phyloP scores from a whole-genome alignment of 2,888 invertebrate genomes.

The Camponotus fellah region DNA sequence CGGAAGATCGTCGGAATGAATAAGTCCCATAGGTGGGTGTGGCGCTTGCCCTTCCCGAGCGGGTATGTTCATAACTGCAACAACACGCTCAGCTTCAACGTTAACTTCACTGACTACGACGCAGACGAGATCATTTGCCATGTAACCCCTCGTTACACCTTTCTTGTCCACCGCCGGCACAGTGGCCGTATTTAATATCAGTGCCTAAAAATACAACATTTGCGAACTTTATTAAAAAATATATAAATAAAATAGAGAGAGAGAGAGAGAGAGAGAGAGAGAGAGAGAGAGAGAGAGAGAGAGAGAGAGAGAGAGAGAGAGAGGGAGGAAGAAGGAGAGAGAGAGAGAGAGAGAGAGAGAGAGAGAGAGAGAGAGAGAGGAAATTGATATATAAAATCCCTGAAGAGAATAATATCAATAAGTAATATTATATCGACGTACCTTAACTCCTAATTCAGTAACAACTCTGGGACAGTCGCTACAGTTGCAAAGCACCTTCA shows the following conservation, averaged over 20 bases:
- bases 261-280: neutral
- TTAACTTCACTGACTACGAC: constrained; percentile 96
- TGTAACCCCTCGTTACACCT: constrained; percentile 92
- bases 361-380: neutral
- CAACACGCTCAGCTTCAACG: constrained; percentile 95
- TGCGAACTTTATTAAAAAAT: neutral
- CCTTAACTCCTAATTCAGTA: constrained; percentile 95
- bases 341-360: neutral
- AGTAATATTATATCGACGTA: constrained; percentile 82
- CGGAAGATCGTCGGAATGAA: constrained; percentile 93
- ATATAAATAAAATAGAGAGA: neutral
- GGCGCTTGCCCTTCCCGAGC: constrained; percentile 91
- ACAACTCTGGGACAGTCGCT: constrained; percentile 93
- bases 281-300: neutral
- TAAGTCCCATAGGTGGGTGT: constrained; percentile 93
- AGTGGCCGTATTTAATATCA: constrained; percentile 87
- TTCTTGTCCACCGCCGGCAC: constrained; percentile 94
- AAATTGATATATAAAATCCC: neutral
- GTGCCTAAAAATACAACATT: constrained; percentile 75
- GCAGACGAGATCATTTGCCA: constrained; percentile 94
- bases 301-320: neutral
- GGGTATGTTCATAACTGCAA: constrained; percentile 94
- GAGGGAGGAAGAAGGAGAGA: neutral
- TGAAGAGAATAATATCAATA: neutral
- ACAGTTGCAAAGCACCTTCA: constrained; percentile 95